A percentile compares a stretch with the other conserved stretches of the same genome.
Evolutionary conservation across 2,113 vertebrate species (phyloP).

Genomic region (Rhea americana): DNA sequence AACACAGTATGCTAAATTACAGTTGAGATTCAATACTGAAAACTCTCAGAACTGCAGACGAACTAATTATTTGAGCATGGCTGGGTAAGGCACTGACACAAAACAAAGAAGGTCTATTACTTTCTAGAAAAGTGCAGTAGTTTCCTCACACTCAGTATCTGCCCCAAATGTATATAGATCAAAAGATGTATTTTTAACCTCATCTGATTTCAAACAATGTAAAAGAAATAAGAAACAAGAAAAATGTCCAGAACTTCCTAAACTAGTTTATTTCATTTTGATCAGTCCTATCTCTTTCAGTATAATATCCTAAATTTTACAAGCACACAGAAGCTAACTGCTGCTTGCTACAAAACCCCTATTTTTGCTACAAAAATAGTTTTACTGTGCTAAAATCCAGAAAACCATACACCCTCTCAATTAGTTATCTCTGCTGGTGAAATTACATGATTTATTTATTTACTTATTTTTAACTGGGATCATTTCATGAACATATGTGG

Average conservation of each 20-base stretch:
- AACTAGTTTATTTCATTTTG: neutral
- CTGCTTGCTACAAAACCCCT: neutral
- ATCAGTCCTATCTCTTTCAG: neutral
- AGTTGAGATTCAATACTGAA: neutral
- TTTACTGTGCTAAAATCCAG: neutral
- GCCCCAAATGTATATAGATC: neutral
- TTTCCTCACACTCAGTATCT: neutral
- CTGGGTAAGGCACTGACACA: neutral
- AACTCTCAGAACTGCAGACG: fast-evolving
- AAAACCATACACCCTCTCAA: neutral
- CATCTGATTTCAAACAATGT: neutral
- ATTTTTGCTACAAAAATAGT: neutral
- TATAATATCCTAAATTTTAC: neutral
- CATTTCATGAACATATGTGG: neutral
- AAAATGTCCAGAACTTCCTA: neutral
- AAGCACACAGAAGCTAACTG: neutral
- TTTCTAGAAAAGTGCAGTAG: neutral
- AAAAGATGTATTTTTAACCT: neutral
- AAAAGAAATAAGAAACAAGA: no score
- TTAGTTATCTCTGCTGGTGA: neutral
- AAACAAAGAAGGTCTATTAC: neutral
- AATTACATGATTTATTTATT: neutral
- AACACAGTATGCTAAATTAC: neutral
- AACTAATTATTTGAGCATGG: neutral
- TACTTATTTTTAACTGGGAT: neutral